phyloP scores from a whole-genome alignment of 2,797 vertebrate genomes.

The Malurus leucopterus region DNA sequence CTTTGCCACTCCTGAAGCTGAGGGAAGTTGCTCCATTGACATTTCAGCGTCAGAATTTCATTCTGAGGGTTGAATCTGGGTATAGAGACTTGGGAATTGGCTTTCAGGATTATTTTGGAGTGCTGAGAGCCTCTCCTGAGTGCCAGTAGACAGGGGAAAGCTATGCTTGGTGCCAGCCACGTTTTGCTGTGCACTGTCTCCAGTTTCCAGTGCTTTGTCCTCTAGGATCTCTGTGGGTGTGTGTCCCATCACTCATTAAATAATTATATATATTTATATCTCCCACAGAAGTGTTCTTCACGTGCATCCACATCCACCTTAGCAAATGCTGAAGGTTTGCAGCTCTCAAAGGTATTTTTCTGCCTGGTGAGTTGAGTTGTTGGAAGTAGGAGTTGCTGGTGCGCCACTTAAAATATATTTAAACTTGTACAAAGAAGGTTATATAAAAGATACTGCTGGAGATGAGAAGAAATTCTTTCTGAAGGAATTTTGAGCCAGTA shows the following conservation, averaged over 20 bases:
- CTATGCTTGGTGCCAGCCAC: neutral
- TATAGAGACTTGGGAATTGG: neutral
- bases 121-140: neutral
- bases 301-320: neutral
- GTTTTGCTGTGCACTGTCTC: neutral
- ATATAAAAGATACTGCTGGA: neutral
- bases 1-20: neutral
- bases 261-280: neutral
- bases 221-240: neutral
- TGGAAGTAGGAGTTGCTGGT: neutral
- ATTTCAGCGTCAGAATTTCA: neutral
- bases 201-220: neutral
- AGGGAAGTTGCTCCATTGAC: neutral
- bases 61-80: neutral
- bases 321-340: neutral
- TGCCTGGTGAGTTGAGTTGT: neutral
- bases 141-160: neutral
- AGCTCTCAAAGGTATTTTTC: neutral
- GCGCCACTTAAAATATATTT: slow-evolving; percentile 1
- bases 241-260: neutral
- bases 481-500: neutral
- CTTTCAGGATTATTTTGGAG: neutral
- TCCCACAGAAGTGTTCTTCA: neutral
- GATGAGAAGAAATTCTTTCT: slow-evolving; percentile 17
- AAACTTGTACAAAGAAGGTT: slow-evolving; percentile 6